Evolutionary conservation across 1,140 invertebrate genomes (phyloP), one percentile per base, ranked within the genome.

Genomic region (Drosophila ohnishii): DNA sequence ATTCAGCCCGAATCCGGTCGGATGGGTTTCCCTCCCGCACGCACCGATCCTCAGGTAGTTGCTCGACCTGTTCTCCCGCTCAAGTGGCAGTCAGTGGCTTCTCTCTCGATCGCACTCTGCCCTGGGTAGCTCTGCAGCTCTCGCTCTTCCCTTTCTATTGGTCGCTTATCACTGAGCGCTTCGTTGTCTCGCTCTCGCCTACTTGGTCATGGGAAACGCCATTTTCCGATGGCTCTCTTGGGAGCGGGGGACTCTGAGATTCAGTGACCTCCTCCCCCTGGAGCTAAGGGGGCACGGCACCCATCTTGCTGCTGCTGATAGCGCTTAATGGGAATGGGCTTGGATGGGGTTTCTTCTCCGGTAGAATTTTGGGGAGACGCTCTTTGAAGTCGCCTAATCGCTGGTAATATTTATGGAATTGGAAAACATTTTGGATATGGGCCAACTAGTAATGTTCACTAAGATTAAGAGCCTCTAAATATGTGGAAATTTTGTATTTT

Each of bases 1-100:
- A 59, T 75, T 80, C 74, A 48, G 76, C 48, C 66, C 65, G 84
- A 88, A 88, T 84, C 80, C 85, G 75, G 85, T 84, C 77, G 45
- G 76, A 51, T 77, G 40, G 65, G 57, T 73, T 72, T 76, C 59
- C 62, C 39, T 48, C 44, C 35, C 44, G 37, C 42, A 32, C 35
- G 19, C 19, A 19, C 30, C 62, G 66, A 56, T 62, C 55, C 57
- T 82, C 84, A 89, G 80, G 80, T 89, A 89, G 75, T 67, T 25
- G 62, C 51, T n/a, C 53, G 61, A 86, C 84, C 84, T 78, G 84
- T 83, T 87, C 76, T 57, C 40, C 35, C 48, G 61, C 80, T 69
- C 74, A 69, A 76, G 65, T 71, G 66, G 35, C 39, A 39, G 40
- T 61, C 48, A 10, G 32, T 37, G 30, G 53, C 22, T 45, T 40